Conservation (phyloP, 2,797 vertebrate species). For the Ctenosaura bakeri region DNA sequence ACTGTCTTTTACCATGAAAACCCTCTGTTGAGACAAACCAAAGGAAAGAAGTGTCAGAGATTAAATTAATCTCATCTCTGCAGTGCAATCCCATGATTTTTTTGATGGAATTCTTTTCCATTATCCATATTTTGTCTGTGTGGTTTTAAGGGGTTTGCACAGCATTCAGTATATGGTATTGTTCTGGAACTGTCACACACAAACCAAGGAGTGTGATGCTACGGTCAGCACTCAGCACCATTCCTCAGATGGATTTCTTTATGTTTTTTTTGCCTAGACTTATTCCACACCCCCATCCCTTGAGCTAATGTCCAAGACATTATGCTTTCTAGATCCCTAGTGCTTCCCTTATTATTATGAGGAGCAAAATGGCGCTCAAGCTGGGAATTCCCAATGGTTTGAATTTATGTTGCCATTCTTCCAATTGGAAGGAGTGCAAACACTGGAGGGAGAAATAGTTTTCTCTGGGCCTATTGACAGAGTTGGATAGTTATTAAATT, state of each 20-base stretch:
- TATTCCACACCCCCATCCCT: background rate
- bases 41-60: too few species aligned
- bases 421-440: conserved; percentile 68
- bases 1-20: too few species aligned
- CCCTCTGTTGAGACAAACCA: too few species aligned
- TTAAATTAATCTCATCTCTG: too few species aligned
- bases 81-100: too few species aligned
- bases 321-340: conserved; percentile 69
- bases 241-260: background rate
- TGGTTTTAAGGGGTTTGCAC: too few species aligned
- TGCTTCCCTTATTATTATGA: conserved; percentile 57
- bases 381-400: conserved; percentile 73
- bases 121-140: too few species aligned
- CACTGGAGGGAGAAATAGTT: conserved; percentile 55
- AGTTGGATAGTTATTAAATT: conserved; percentile 79
- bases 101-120: too few species aligned
- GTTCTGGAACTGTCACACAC: too few species aligned
- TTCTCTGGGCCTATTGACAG: conserved; percentile 76
- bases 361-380: background rate
- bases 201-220: background rate
- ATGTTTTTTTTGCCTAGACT: background rate
- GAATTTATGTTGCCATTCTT: conserved; percentile 74
- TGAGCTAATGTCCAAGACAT: conserved; percentile 61
- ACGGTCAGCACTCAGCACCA: background rate
- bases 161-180: too few species aligned